Conservation (phyloP, 2,797 vertebrate species). For the Syncerus caffer region DNA sequence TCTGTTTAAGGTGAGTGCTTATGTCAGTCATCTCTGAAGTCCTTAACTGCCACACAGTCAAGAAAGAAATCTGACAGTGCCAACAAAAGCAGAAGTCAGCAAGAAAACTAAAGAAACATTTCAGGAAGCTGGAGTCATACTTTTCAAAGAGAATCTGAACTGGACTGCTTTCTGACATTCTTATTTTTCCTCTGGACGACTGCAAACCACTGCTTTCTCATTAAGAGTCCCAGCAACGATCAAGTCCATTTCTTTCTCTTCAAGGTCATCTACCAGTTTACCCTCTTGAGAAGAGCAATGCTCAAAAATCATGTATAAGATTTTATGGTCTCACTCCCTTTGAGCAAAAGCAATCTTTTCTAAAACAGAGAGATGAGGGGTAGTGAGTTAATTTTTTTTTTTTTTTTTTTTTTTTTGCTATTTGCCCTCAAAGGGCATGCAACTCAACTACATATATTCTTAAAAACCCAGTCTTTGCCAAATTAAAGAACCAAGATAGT, state of each 20-base stretch:
- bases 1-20: constrained; percentile 80
- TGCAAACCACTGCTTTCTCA: constrained; percentile 31
- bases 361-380: background rate
- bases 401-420: background rate
- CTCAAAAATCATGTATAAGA: background rate
- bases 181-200: constrained; percentile 55
- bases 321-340: constrained; percentile 26
- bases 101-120: constrained; percentile 75
- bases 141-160: constrained; percentile 67
- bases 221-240: constrained; percentile 40
- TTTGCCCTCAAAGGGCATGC: background rate
- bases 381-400: background rate
- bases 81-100: constrained; percentile 80
- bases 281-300: constrained; percentile 17
- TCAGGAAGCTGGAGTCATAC: constrained; percentile 69
- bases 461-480: constrained; percentile 35
- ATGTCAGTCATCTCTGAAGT: constrained; percentile 78
- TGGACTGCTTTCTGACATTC: constrained; percentile 61
- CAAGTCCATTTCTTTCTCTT: constrained; percentile 27
- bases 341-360: constrained; percentile 24
- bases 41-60: constrained; percentile 66
- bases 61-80: constrained; percentile 75
- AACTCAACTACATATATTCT: background rate
- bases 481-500: constrained; percentile 50
- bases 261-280: constrained; percentile 49